A percentile compares a stretch with the other conserved stretches of the same genome.
phyloP scores from a whole-genome alignment of 2,888 invertebrate genomes.

The Caradrina clavipalpis region DNA sequence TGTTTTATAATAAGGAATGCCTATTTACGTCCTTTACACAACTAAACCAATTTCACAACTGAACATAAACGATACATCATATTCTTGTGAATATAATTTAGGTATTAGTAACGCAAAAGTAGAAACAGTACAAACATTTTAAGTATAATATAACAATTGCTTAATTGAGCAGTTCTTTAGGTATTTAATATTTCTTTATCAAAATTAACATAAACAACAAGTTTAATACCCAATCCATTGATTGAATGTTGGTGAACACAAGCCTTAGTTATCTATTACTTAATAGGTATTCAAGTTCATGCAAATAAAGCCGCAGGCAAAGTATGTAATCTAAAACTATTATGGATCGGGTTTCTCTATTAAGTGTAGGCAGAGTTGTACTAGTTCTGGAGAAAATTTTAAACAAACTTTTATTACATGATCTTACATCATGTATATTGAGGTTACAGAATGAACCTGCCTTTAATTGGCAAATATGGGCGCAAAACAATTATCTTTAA shows the following conservation, averaged over 20 bases:
- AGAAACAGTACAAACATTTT: too few species aligned
- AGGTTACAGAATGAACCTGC: constrained; percentile 10
- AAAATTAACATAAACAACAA: too few species aligned
- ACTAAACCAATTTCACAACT: too few species aligned
- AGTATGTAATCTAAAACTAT: constrained; percentile 11
- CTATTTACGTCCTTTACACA: too few species aligned
- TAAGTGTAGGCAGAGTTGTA: constrained; percentile 6
- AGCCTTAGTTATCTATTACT: constrained; percentile 1
- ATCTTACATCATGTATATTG: constrained; percentile 20
- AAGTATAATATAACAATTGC: too few species aligned
- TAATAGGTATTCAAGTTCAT: constrained; percentile 34
- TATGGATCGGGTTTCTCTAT: constrained; percentile 37
- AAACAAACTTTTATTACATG: constrained; percentile 24
- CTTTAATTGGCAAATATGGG: neutral
- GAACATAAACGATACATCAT: too few species aligned
- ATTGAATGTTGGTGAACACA: too few species aligned
- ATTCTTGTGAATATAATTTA: too few species aligned
- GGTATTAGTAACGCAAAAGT: too few species aligned
- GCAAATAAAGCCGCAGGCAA: constrained; percentile 9
- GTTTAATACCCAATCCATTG: too few species aligned
- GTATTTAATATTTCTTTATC: too few species aligned
- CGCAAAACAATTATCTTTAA: neutral
- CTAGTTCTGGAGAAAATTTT: constrained; percentile 12
- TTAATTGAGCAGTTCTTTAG: too few species aligned
- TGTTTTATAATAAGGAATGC: neutral